A percentile compares a stretch with the other conserved stretches of the same genome.
phyloP scores from a whole-genome alignment of 1,140 invertebrate genomes.

The Spodoptera litura region DNA sequence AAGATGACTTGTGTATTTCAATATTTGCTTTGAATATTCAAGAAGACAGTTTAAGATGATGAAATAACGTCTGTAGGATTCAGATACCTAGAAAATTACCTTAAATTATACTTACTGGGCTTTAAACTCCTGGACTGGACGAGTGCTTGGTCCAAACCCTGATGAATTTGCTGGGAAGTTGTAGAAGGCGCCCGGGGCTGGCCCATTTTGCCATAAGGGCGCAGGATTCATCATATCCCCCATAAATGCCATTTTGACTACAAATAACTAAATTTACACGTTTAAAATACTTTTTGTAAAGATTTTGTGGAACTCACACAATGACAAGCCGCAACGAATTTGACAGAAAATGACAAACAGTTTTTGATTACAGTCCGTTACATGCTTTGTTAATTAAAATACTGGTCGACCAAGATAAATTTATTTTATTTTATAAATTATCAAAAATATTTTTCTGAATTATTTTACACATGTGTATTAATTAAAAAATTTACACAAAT shows the following conservation, averaged over 20 bases:
- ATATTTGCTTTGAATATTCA: not conserved
- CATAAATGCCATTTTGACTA: constrained; percentile 74
- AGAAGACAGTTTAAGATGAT: not conserved
- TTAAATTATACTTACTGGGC: constrained; percentile 88
- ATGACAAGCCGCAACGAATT: constrained; percentile 75
- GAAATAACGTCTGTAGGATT: constrained; percentile 39
- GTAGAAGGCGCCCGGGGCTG: constrained; percentile 89
- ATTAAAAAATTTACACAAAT: not conserved
- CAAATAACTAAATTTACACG: constrained; percentile 34
- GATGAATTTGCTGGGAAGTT: constrained; percentile 88
- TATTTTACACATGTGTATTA: too few relatives aligned
- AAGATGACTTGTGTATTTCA: not conserved
- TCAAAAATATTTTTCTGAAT: too few relatives aligned
- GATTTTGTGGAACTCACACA: constrained; percentile 42
- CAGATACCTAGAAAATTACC: constrained; percentile 12
- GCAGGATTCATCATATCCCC: constrained; percentile 75
- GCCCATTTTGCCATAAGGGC: constrained; percentile 91
- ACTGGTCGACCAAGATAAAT: not conserved
- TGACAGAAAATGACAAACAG: constrained; percentile 73
- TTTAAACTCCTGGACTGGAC: constrained; percentile 84
- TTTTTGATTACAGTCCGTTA: constrained; percentile 61
- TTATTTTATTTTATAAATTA: not conserved
- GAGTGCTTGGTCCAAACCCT: constrained; percentile 68
- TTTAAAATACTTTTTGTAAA: constrained; percentile 18
- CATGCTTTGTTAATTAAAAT: not conserved